Conservation (phyloP, 2,797 vertebrate genomes). For the Melanotaenia boesemani region DNA sequence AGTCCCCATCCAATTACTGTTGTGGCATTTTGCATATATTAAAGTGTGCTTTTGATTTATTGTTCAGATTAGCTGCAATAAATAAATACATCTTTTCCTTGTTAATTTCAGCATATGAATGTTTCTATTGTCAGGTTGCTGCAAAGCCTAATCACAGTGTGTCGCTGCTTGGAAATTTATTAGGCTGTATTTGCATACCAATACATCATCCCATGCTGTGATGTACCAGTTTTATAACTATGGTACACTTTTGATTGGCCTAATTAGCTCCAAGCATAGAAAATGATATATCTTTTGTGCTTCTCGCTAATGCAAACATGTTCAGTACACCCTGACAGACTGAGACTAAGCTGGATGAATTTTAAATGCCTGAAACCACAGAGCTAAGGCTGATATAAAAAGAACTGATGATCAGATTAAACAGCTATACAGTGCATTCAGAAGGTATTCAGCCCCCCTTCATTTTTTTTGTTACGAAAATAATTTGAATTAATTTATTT, state of each 20-base stretch:
- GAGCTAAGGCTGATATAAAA: neutral
- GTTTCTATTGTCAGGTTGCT: conserved; percentile 61
- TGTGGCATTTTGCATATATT: conserved; percentile 20
- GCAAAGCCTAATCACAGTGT: conserved; percentile 65
- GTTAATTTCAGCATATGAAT: conserved; percentile 65
- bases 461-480: no score
- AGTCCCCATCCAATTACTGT: conserved; percentile 7
- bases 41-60: conserved; percentile 34
- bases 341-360: conserved; percentile 15
- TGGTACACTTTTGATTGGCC: conserved; percentile 59
- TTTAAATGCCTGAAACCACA: neutral
- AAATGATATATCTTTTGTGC: conserved; percentile 33
- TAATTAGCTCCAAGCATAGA: conserved; percentile 59
- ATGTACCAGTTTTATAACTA: conserved; percentile 47
- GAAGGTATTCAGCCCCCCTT: no score
- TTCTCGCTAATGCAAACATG: conserved; percentile 17
- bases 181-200: conserved; percentile 71
- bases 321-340: conserved; percentile 7
- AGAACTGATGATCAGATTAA: conserved; percentile 21
- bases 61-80: conserved; percentile 65
- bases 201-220: conserved; percentile 57
- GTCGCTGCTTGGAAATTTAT: conserved; percentile 67
- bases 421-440: neutral
- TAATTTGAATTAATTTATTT: no score
- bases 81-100: conserved; percentile 46